A percentile compares a stretch with the other conserved stretches of the same genome.
Evolutionary conservation across 2,888 invertebrate species (phyloP).

Genomic region (Tenthredo distinguenda): DNA sequence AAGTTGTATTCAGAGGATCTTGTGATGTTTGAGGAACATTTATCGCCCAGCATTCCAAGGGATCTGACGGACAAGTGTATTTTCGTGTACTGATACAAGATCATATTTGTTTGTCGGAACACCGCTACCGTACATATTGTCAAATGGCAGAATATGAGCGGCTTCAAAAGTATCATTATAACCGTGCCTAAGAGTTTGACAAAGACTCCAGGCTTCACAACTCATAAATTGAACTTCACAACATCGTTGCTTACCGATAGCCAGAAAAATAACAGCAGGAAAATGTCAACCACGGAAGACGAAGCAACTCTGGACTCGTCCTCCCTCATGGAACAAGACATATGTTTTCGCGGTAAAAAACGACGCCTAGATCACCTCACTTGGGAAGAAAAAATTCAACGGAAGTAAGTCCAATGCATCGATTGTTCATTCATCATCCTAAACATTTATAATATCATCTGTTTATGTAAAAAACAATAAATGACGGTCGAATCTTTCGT

Average conservation of each 20-base stretch:
- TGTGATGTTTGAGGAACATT: conserved; percentile 41
- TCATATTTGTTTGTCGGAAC: not conserved
- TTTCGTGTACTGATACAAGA: not conserved
- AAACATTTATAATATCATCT: not conserved
- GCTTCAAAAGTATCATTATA: conserved; percentile 73
- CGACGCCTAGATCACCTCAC: conserved; percentile 90
- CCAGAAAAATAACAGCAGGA: conserved; percentile 60
- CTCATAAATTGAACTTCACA: conserved; percentile 67
- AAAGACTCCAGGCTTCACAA: conserved; percentile 60
- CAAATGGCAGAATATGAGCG: conserved; percentile 73
- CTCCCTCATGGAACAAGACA: conserved; percentile 64
- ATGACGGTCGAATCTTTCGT: conserved; percentile 56
- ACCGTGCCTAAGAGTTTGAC: conserved; percentile 72
- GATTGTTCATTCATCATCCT: not conserved
- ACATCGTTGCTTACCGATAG: conserved; percentile 68
- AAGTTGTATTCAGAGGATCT: conserved; percentile 10
- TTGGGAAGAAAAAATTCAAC: conserved; percentile 92
- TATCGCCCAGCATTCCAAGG: not conserved
- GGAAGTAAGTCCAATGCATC: conserved; percentile 85
- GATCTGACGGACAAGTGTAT: not conserved
- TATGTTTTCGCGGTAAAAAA: conserved; percentile 81
- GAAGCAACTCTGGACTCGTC: conserved; percentile 35
- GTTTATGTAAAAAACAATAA: not conserved
- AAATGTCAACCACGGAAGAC: conserved; percentile 52
- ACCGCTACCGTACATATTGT: not conserved